A percentile compares a stretch with the other conserved stretches of the same genome.
Evolutionary conservation across 2,888 invertebrate species (phyloP).

Genomic region (Drosophila peninsularis): DNA sequence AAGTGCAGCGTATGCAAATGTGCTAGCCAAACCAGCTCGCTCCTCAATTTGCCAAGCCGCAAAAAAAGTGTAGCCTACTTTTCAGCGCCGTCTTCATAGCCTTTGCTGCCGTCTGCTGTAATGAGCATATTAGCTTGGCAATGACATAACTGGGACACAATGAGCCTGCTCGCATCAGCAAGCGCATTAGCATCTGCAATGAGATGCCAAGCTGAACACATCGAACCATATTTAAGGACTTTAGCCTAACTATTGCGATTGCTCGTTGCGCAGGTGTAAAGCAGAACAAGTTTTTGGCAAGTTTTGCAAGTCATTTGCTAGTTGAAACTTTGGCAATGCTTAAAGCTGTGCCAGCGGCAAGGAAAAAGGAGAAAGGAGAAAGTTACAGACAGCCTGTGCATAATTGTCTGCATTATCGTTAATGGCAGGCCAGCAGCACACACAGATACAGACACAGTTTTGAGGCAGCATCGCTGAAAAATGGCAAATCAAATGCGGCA

Average conservation of each 20-base stretch:
- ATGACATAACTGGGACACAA: constrained; percentile 32
- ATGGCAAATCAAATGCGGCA: constrained; percentile 40
- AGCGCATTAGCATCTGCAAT: not conserved
- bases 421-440: constrained; percentile 14
- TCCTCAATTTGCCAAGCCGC: constrained; percentile 41
- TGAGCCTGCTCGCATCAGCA: constrained; percentile 22
- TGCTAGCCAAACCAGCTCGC: constrained; percentile 31
- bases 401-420: constrained; percentile 36
- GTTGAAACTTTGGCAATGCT: constrained; percentile 24
- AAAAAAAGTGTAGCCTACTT: constrained; percentile 17
- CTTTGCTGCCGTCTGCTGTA: constrained; percentile 9
- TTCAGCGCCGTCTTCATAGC: constrained; percentile 8
- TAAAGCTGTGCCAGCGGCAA: constrained; percentile 13
- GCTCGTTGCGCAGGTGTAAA: not conserved
- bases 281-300: constrained; percentile 6
- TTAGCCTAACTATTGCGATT: not conserved
- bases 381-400: constrained; percentile 8
- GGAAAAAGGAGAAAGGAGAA: not conserved
- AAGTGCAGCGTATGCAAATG: constrained; percentile 51
- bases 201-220: not conserved
- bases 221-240: not conserved
- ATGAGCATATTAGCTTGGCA: constrained; percentile 44
- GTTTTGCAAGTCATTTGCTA: constrained; percentile 22
- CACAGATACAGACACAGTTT: constrained; percentile 1
- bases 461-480: constrained; percentile 36